Base-by-base conservation (phyloP, 2,888 invertebrate genomes). In the Mythimna vitellina region DNA sequence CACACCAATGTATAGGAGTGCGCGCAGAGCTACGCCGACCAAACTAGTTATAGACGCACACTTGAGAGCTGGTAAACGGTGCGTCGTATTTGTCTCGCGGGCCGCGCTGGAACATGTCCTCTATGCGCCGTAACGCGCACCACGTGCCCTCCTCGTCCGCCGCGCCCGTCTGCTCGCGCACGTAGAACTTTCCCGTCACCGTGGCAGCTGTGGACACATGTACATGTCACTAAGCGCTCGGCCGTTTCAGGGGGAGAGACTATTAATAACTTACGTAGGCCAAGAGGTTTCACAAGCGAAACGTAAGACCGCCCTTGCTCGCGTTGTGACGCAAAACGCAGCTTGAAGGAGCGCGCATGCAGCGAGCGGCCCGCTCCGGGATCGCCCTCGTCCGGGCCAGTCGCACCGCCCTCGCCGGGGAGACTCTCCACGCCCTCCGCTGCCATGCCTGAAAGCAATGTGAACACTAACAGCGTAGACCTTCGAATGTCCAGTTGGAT, bases 241-340 rank as follows among this genome's bases (percentile, higher is more conserved):
- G 6, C 8, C 20, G 22, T 12, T 22, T 1, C 29, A 10, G 10
- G 8, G 14, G 12, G 12, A n/a, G 46, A 20, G 4, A 14, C 6
- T 1, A 35, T n/a, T 35, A 32, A 58, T n/a, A 5, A 90, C 92
- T 90, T 65, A 95, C 95, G 94, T 53, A 95, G 82, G 42, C 89
- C 89, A 10, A 92, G 88, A 42, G 96, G 96, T 67, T 92, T 92
- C 64, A 92, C 90, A 25, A 90, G 89, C 17, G 95, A 94, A 65
- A 94, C 90, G 86, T 93, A 85, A 22, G 96, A 96, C 85, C 95
- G 94, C 54, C 96, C 96, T 60, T 86, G 91, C 88, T 95, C 95
- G 70, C 93, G 91, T 76, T 89, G 91, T n/a, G 91, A 81, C 70
- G 94, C 94, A 86, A 96, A 96, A 10, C 94, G 92, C 74, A 96